Base-by-base conservation (phyloP, 2,797 vertebrate genomes). In the Syngnathus rostellatus region DNA sequence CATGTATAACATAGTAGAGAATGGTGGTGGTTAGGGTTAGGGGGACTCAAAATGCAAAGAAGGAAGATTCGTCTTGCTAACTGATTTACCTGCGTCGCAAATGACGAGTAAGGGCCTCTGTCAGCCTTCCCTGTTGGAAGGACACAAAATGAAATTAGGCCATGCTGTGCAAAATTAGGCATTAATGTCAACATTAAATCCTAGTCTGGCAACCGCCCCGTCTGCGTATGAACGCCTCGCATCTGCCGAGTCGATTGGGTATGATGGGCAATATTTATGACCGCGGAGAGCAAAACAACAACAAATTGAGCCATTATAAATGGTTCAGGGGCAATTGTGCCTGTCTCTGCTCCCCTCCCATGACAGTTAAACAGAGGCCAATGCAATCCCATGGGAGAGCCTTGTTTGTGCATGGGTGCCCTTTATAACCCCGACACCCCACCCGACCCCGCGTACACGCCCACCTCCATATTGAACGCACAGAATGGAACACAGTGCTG, bases 81-180 rank as follows among this genome's bases (percentile, higher is more conserved):
- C 17, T 31, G 4, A 68, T 68, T 79, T 38, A 94, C 69, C 66
- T 98, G 95, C 78, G 93, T 82, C 77, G 88, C 85, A 3, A 96
- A 96, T 1, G 93, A 93, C 0, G 92, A 69, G 63, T 95, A 98
- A 0, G 91, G 41, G 53, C 89, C 87, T 78, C 94, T 89, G 68
- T 98, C 95, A 2, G 88, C 62, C 87, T 98, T 98, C 45, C 94
- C 96, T 98, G 81, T 4, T 66, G 43, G 14, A 80, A 31, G 67
- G 70, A 66, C 53, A 65, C 46, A 71, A 73, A 40, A 79, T 63
- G 72, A 79, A 79, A 77, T 64, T 23, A 82, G 68, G 74, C 72
- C 77, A 75, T 71, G 63, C 67, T 68, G 0, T 38, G 69, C 58
- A 72, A 80, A 76, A 64, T 62, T 67, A 62, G 59, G 55, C 66